A percentile compares a stretch with the other conserved stretches of the same genome.
Evolutionary conservation across 1,140 invertebrate species (phyloP).

Genomic region (Phortica variegata): DNA sequence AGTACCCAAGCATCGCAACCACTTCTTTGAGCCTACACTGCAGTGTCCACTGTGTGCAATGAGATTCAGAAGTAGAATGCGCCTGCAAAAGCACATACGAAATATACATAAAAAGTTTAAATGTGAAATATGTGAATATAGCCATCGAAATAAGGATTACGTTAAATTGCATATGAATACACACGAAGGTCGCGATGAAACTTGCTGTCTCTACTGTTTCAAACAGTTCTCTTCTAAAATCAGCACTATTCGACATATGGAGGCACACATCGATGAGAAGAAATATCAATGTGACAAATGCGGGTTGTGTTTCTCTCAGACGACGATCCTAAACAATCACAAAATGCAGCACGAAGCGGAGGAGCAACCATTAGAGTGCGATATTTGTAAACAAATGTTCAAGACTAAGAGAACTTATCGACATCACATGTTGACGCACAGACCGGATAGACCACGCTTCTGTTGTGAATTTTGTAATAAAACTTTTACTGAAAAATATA

Average conservation of each 20-base stretch:
- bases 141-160: conserved; percentile 18
- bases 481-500: conserved; percentile 21
- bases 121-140: conserved; percentile 14
- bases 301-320: conserved; percentile 19
- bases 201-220: conserved; percentile 14
- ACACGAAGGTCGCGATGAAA: conserved; percentile 18
- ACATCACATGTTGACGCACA: conserved; percentile 18
- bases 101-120: conserved; percentile 14
- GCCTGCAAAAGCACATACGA: conserved; percentile 8
- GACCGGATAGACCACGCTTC: conserved; percentile 14
- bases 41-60: conserved; percentile 17
- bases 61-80: conserved; percentile 9
- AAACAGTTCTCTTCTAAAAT: conserved; percentile 18
- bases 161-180: conserved; percentile 19
- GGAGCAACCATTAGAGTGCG: conserved; percentile 14
- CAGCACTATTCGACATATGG: conserved; percentile 20
- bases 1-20: neutral
- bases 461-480: conserved; percentile 17
- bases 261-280: conserved; percentile 14
- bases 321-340: conserved; percentile 17
- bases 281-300: conserved; percentile 25
- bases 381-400: conserved; percentile 17
- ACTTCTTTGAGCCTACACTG: neutral
- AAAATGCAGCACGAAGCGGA: conserved; percentile 25
- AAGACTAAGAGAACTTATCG: conserved; percentile 19